Base-by-base conservation (phyloP, 2,797 vertebrate species). In the Neosalanx taihuensis region DNA sequence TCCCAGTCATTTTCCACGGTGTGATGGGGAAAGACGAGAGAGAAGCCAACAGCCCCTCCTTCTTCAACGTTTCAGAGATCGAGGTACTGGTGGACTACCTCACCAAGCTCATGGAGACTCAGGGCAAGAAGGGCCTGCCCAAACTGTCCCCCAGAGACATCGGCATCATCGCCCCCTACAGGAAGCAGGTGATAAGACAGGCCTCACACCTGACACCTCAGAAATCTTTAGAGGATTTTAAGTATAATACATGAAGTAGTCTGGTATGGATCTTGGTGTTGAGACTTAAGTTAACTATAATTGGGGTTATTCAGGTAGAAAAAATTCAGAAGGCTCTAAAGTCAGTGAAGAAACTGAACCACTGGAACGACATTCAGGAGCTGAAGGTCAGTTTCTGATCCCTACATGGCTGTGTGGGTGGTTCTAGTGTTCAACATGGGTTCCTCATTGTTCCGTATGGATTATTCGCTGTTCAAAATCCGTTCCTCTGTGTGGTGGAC, bases 1-100 rank as follows among this genome's bases (percentile, higher is more conserved):
- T 98, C 78, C 97, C 96, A 2, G 77, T 99, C 77, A 93, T 99
- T 84, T 99, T 98, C 87, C 95, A 98, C 0, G 95, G 96, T 0
- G 94, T 98, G n/a, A 86, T 93, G 33, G 97, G 97, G 31, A 95
- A 96, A 80, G 94, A 97, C 0, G 89, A 93, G 79, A 82, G 95
- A 30, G 97, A 99, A 75, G 93, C 86, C 67, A 96, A 88, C 72
- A 98, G 95, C 81, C 96, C 96, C 0, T 98, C 97, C 0, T 98
- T 97, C 92, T 99, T 98, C 90, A 99, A 98, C 65, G 89, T 93
- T 0, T 79, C 90, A 0, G 97, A 99, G 90, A 93, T 97, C 0
- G 88, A 94, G 46, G 87, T 92, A 0, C 83, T 99, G 79, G 71
- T 95, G 0, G 23, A 76, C 26, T 98, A 98, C 81, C 90, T 99